Evolutionary conservation across 1,140 invertebrate genomes (phyloP).

Genomic region (Bactericera cockerelli): DNA sequence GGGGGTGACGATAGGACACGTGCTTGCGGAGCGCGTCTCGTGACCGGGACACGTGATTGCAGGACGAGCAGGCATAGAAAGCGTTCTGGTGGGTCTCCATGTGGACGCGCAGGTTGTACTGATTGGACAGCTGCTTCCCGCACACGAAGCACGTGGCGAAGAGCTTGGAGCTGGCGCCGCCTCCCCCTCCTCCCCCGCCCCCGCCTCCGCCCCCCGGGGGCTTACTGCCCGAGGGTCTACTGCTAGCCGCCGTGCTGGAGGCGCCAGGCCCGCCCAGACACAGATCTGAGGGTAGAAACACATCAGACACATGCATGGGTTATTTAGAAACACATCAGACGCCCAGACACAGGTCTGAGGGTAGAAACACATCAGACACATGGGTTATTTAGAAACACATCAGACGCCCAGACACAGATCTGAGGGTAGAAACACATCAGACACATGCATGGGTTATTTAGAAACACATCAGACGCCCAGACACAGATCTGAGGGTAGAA

Average conservation of each 20-base stretch:
- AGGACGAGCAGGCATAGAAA: slow-evolving; percentile 62
- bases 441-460: too few species aligned
- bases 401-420: too few species aligned
- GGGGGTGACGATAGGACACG: slow-evolving; percentile 65
- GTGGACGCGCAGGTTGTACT: slow-evolving; percentile 75
- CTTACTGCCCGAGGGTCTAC: slow-evolving; percentile 12
- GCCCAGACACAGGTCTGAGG: too few species aligned
- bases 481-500: too few species aligned
- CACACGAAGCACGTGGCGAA: slow-evolving; percentile 66
- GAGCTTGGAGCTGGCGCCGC: slow-evolving; percentile 31
- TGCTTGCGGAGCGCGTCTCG: slow-evolving; percentile 74
- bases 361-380: too few species aligned
- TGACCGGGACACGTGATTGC: slow-evolving; percentile 67
- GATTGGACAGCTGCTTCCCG: slow-evolving; percentile 72
- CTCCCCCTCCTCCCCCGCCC: background rate
- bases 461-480: too few species aligned
- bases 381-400: too few species aligned
- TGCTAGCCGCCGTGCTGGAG: slow-evolving; percentile 16
- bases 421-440: too few species aligned
- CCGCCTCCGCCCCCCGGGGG: slow-evolving; percentile 10
- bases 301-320: too few species aligned
- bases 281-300: too few species aligned
- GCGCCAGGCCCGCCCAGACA: slow-evolving; percentile 1
- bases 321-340: too few species aligned
- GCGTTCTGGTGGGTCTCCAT: slow-evolving; percentile 77